A percentile compares a stretch with the other conserved stretches of the same genome.
These are phyloP conservation scores for Laterallus jamaicensis DNA, from an alignment of 2,113 vertebrate genomes.

Conservation along the genomic window DNA sequence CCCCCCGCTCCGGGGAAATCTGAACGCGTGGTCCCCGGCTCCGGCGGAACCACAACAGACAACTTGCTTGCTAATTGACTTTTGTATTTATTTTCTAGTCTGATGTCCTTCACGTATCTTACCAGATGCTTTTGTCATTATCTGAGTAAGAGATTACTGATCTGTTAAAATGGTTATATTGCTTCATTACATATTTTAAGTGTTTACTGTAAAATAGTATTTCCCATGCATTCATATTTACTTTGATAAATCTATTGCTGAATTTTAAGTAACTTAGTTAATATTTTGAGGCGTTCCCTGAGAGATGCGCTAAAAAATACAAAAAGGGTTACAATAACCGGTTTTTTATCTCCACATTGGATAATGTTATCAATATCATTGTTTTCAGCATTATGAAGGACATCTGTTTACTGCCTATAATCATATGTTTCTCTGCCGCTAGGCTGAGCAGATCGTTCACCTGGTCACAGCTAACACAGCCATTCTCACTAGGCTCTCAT, in stretches of 20 bases:
- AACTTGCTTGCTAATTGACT: neutral
- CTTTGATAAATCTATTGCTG: neutral
- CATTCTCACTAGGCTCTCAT: too few species aligned
- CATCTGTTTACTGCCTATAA: neutral
- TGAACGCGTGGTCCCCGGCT: too few species aligned
- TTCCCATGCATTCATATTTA: neutral
- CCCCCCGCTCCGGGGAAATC: too few species aligned
- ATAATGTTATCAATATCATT: neutral
- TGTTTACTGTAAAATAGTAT: neutral
- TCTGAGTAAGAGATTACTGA: neutral
- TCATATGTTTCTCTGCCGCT: neutral
- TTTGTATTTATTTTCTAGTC: neutral
- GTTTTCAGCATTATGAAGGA: neutral
- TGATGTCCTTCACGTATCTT: neutral
- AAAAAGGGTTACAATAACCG: neutral
- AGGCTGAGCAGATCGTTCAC: too few species aligned
- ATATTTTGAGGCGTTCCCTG: neutral
- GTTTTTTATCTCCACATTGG: neutral
- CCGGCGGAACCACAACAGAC: too few species aligned
- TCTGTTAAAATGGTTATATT: neutral
- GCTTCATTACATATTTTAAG: neutral
- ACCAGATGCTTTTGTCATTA: neutral
- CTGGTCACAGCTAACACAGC: too few species aligned
- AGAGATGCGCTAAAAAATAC: neutral
- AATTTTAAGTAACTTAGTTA: neutral